Evolutionary conservation across 2,113 vertebrate genomes (phyloP).

Genomic region (Harpagus bidentatus): DNA sequence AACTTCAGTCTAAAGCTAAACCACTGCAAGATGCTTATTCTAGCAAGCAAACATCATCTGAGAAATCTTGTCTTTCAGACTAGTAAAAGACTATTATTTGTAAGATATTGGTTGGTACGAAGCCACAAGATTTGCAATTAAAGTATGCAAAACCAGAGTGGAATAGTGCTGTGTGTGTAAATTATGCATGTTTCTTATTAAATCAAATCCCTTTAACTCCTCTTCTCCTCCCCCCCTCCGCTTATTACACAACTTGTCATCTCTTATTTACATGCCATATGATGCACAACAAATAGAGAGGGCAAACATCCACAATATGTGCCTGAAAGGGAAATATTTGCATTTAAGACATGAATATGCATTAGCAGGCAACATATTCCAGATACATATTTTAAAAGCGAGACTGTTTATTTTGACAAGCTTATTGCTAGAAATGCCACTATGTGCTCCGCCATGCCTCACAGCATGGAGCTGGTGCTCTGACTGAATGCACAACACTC

Average conservation of each 20-base stretch:
- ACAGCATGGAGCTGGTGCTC: background rate
- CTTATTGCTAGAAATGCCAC: background rate
- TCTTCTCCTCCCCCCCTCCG: background rate
- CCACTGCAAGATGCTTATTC: background rate
- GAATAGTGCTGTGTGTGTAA: conserved; percentile 34
- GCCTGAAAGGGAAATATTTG: conserved; percentile 20
- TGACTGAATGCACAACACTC: background rate
- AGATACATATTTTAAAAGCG: conserved; percentile 26
- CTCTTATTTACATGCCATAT: conserved; percentile 55
- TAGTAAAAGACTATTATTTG: background rate
- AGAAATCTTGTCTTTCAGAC: background rate
- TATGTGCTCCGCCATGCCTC: background rate
- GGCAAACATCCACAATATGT: conserved; percentile 12
- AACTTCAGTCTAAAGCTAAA: background rate
- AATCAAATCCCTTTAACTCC: conserved; percentile 13
- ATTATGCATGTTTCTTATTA: conserved; percentile 57
- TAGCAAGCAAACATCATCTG: background rate
- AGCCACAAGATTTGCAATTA: conserved; percentile 29
- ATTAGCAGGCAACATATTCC: conserved; percentile 23
- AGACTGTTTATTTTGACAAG: conserved; percentile 14
- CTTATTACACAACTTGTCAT: conserved; percentile 55
- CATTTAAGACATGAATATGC: conserved; percentile 17
- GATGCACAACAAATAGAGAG: conserved; percentile 51
- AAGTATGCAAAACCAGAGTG: conserved; percentile 34
- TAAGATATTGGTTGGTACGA: background rate